These are phyloP conservation scores for Pristis pectinata DNA, from an alignment of 2,797 vertebrate species.

Conservation along the genomic window DNA sequence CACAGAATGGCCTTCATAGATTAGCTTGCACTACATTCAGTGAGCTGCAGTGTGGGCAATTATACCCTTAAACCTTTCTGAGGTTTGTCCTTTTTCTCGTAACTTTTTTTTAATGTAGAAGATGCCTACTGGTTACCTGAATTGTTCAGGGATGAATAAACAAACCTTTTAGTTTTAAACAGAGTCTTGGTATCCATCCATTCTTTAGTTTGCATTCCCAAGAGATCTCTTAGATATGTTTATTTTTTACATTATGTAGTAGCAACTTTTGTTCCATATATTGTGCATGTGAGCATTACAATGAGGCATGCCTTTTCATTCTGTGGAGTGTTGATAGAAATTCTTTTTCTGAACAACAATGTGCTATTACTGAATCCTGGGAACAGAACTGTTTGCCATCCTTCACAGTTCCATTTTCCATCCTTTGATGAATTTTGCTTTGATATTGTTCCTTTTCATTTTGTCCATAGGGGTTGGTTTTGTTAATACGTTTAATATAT, in stretches of 20 bases:
- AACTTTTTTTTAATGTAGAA: not conserved
- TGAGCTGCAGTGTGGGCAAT: not conserved
- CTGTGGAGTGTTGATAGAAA: not conserved
- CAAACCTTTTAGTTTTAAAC: not conserved
- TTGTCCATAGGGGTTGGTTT: not conserved
- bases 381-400: not conserved
- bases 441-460: not conserved
- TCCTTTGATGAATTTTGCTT: not conserved
- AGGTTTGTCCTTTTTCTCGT: not conserved
- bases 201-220: not conserved
- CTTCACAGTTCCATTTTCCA: not conserved
- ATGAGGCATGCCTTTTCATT: not conserved
- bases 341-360: not conserved
- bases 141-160: not conserved
- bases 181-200: not conserved
- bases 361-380: not conserved
- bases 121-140: not conserved
- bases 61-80: too few relatives aligned
- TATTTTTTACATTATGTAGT: not conserved
- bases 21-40: not conserved
- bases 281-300: not conserved
- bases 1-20: not conserved
- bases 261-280: not conserved
- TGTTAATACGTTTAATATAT: not conserved
- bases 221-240: not conserved